These are phyloP conservation scores for Uria aalge DNA, from an alignment of 2,113 vertebrate species.

Conservation along the genomic window DNA sequence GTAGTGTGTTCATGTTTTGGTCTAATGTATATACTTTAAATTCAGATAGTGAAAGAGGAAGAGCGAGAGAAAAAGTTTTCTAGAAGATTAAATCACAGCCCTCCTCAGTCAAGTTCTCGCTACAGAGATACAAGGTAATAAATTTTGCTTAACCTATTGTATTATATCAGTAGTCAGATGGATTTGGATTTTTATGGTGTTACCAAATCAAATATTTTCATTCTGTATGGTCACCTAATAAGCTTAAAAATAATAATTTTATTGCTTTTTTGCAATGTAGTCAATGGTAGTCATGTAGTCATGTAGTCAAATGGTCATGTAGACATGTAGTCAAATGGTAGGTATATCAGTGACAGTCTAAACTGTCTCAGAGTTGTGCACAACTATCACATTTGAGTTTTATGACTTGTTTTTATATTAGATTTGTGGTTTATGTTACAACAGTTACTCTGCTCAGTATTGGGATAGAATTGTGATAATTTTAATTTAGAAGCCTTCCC, in stretches of 20 bases:
- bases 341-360: neutral
- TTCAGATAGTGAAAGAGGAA: constrained; percentile 87
- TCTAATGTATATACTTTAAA: neutral
- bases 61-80: constrained; percentile 94
- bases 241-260: neutral
- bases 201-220: neutral
- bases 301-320: accelerated
- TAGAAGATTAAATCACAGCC: constrained; percentile 92
- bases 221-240: neutral
- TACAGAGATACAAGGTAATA: constrained; percentile 91
- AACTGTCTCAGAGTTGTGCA: neutral
- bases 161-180: neutral
- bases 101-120: constrained; percentile 88
- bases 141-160: neutral
- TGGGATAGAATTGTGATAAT: neutral
- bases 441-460: neutral
- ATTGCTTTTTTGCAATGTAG: neutral
- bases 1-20: neutral
- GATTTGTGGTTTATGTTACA: neutral
- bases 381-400: neutral
- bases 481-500: neutral
- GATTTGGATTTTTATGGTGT: neutral
- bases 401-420: neutral
- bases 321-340: accelerated
- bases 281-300: no score